Percentiles rank a stretch among this genome's conserved stretches.
Evolutionary conservation across 2,797 vertebrate species (phyloP).

Genomic region (Muscicapa striata): DNA sequence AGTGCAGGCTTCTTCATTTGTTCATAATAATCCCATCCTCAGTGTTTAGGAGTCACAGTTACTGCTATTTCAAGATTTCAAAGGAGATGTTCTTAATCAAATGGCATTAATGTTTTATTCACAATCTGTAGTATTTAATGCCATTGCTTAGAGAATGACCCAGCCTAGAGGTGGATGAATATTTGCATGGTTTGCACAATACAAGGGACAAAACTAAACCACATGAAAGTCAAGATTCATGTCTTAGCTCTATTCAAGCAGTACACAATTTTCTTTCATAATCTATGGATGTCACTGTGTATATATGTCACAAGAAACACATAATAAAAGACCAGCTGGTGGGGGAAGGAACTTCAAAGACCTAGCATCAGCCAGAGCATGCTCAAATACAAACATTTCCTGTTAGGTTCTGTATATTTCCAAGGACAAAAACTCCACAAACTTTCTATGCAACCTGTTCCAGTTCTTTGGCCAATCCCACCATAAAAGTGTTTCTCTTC

Average conservation of each 20-base stretch:
- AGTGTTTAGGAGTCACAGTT: background rate
- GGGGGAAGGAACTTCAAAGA: background rate
- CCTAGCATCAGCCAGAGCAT: rapidly evolving
- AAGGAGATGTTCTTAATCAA: background rate
- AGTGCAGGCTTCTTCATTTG: background rate
- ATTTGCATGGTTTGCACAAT: background rate
- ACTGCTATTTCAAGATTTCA: background rate
- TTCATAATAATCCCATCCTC: background rate
- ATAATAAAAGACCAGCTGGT: background rate
- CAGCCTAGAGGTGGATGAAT: background rate
- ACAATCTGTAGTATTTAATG: background rate
- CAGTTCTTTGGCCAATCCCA: background rate
- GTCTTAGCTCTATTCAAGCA: background rate
- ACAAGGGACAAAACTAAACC: background rate
- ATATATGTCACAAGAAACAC: background rate
- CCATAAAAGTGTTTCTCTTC: background rate
- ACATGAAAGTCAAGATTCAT: background rate
- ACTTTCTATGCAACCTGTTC: background rate
- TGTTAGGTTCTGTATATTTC: background rate
- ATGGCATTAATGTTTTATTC: background rate
- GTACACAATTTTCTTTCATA: background rate
- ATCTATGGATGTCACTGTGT: background rate
- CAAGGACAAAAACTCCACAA: background rate
- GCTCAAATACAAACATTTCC: background rate
- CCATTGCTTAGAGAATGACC: background rate